phyloP scores from a whole-genome alignment of 2,113 vertebrate species.

The Elephantulus edwardii region DNA sequence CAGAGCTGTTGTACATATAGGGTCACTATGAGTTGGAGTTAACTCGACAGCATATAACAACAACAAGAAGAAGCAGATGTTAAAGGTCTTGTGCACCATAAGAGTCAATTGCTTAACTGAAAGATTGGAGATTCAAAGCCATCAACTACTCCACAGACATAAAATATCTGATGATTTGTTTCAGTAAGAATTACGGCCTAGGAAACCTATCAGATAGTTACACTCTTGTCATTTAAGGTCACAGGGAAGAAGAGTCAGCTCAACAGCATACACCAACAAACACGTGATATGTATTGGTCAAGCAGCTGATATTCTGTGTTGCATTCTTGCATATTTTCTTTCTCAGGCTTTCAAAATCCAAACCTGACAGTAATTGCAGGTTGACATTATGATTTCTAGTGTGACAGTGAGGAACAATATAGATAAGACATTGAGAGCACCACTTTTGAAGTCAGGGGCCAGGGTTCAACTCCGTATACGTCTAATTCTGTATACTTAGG shows the following conservation, averaged over 20 bases:
- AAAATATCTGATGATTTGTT: background rate
- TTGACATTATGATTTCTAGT: background rate
- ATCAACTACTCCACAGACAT: background rate
- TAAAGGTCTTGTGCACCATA: no score
- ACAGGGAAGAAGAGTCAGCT: background rate
- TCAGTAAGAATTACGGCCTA: background rate
- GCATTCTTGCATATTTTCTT: background rate
- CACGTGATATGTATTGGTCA: background rate
- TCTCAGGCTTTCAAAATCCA: background rate
- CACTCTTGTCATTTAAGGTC: background rate
- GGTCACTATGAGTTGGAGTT: no score
- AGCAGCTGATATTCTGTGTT: background rate
- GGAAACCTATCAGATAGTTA: background rate
- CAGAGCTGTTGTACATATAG: no score
- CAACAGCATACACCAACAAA: background rate
- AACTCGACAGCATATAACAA: no score
- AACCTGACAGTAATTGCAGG: background rate
- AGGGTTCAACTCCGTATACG: background rate
- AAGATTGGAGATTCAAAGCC: background rate
- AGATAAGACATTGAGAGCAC: background rate
- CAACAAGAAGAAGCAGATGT: no score
- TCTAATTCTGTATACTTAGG: background rate
- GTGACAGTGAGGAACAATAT: background rate
- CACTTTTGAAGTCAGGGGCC: background rate
- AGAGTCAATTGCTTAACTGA: no score